Evolutionary conservation across 2,113 vertebrate species (phyloP).

Genomic region (Thinocorus orbignyianus): DNA sequence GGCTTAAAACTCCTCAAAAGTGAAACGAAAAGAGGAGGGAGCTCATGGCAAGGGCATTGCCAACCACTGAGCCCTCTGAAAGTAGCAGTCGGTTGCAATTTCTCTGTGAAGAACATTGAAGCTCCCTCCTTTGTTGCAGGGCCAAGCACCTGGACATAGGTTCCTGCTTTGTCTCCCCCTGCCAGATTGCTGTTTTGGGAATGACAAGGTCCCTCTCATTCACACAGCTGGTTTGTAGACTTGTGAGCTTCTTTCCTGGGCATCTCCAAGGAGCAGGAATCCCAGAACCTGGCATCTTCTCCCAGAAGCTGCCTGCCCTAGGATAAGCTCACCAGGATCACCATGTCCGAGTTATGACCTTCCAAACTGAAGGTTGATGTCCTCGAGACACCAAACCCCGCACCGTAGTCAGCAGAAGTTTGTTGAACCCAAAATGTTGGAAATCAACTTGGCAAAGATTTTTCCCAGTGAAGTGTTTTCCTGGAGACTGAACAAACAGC

Average conservation of each 20-base stretch:
- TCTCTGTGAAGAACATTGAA: background rate
- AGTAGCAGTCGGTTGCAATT: background rate
- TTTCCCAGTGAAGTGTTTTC: background rate
- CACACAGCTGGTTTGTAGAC: background rate
- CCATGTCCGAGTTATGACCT: rapidly evolving
- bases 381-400: background rate
- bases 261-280: background rate
- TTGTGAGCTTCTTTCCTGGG: background rate
- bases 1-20: background rate
- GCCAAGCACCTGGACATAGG: background rate
- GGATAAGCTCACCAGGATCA: background rate
- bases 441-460: background rate
- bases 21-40: background rate
- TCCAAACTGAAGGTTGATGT: background rate
- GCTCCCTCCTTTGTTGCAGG: background rate
- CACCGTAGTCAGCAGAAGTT: background rate
- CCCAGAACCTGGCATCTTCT: background rate
- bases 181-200: background rate
- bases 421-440: background rate
- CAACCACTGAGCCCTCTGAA: background rate
- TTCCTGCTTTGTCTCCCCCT: rapidly evolving
- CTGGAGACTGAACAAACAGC: background rate
- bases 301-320: background rate
- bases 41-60: background rate
- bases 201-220: background rate